Percentiles rank a stretch among this genome's conserved stretches.
Evolutionary conservation across 23 tunicate species (phyloP).

Genomic region (Aplidium turbinatum): DNA sequence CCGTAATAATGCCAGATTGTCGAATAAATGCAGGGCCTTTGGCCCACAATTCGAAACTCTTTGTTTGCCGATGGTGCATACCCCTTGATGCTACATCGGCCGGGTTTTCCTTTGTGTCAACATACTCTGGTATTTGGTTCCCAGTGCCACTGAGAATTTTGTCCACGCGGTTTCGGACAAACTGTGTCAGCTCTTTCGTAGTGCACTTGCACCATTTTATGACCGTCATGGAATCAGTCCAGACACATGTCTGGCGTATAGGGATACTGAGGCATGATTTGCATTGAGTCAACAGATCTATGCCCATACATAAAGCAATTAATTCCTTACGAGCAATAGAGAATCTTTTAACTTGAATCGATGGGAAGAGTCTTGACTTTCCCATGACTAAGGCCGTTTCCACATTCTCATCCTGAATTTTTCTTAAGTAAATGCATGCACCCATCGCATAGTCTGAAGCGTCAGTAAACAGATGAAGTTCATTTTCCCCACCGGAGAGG

Average conservation of each 20-base stretch:
- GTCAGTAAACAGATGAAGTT: conserved; percentile 9
- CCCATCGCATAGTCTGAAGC: conserved; percentile 8
- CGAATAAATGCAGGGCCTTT: conserved; percentile 1
- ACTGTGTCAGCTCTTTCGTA: conserved; percentile 1
- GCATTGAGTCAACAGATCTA: conserved; percentile 2
- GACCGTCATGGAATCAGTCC: conserved; percentile 15
- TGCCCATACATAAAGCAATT: conserved; percentile 12
- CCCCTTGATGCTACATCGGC: conserved; percentile 22
- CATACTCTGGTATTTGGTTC: neutral
- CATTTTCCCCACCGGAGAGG: neutral
- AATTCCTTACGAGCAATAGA: conserved; percentile 16
- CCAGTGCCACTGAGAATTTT: neutral
- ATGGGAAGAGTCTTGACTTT: neutral
- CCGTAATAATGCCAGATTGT: neutral
- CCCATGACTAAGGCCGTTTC: neutral
- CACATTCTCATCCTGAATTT: neutral
- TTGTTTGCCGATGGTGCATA: neutral
- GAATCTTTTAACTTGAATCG: conserved; percentile 10
- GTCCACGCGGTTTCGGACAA: conserved; percentile 22
- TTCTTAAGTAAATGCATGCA: conserved; percentile 9
- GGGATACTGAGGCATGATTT: conserved; percentile 3
- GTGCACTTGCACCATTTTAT: conserved; percentile 19
- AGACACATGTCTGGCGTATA: neutral
- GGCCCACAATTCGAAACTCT: neutral
- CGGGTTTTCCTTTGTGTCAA: conserved; percentile 4